Base-by-base conservation (phyloP, 2,888 invertebrate species). In the Acronicta leporina region DNA sequence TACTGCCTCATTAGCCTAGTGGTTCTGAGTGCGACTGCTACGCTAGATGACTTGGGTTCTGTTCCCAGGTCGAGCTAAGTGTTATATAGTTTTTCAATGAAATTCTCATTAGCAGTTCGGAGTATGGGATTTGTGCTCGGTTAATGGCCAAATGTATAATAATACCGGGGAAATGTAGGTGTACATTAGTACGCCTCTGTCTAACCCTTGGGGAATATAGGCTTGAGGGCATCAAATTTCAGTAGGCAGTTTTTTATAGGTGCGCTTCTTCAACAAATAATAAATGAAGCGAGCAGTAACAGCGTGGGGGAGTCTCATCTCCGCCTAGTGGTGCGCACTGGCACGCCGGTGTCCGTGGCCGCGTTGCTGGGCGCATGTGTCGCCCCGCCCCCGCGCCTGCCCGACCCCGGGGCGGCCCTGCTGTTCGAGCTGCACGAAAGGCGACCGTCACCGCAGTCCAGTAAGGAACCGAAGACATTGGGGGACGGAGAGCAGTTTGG, bases 341-440 rank as follows among this genome's bases (percentile, higher is more conserved):
- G 95, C n/a, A 96, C 96, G 65, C 96, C 96, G 11, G 95, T 95
- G 6, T 95, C 96, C 0, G 92, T 96, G 1, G 95, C 95, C 1
- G 94, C 95, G 5, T 66, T 96, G 45, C 82, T 96, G 6, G 88
- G 91, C 1, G 95, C 95, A 11, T 93, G 96, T 30, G 94, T 94
- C 11, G 93, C 96, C 20, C 96, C 94, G 33, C 92, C 95, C 25
- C 95, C 95, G 0, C 94, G 95, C 14, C 84, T 95, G 9, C 96
- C 96, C 6, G 95, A 95, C 67, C 96, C 95, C 41, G 95, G 95
- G 0, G 95, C 95, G 0, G 94, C 95, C 0, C 75, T 96, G 46
- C 82, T 96, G 2, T 82, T 96, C 45, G 96, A 96, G 77, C 79
- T 96, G 42, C 95, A 95, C 64, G 90, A 94, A 77, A 85, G 81